Percentiles rank a stretch among this genome's conserved stretches.
Evolutionary conservation across 2,113 vertebrate species (phyloP).

Genomic region (Rutilus rutilus): DNA sequence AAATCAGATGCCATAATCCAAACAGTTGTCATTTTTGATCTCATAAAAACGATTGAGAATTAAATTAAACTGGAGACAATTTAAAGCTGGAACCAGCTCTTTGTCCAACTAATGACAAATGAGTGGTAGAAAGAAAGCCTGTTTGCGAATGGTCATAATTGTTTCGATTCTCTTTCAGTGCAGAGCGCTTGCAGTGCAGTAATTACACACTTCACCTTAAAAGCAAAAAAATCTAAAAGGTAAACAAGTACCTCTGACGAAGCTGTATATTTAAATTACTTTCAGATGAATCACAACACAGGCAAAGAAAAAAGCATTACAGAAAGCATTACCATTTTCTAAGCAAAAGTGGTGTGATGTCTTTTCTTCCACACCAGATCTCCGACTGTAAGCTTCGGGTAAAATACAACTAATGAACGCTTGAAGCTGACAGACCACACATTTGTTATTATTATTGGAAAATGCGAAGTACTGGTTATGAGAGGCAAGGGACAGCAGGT

Average conservation of each 20-base stretch:
- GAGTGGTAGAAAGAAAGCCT: not conserved
- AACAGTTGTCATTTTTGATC: not conserved
- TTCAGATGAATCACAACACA: not conserved
- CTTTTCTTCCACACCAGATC: conserved; percentile 52
- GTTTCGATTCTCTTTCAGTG: not conserved
- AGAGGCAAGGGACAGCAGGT: conserved; percentile 60
- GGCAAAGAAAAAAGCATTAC: conserved; percentile 32
- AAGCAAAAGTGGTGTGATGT: conserved; percentile 9
- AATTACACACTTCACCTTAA: conserved; percentile 3
- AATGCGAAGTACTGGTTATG: conserved; percentile 34
- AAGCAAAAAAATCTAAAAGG: conserved; percentile 4
- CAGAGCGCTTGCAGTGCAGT: not conserved
- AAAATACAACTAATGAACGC: conserved; percentile 12
- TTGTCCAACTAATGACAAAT: not conserved
- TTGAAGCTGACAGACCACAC: conserved; percentile 31
- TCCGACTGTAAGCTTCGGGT: conserved; percentile 14
- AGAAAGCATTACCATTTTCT: conserved; percentile 32
- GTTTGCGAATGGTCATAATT: not conserved
- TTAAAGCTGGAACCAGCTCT: not conserved
- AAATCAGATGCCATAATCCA: not conserved
- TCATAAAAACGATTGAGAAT: not conserved
- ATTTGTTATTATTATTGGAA: conserved; percentile 47
- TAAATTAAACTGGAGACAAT: not conserved
- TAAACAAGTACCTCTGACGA: conserved; percentile 21
- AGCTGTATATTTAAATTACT: conserved; percentile 38